Evolutionary conservation across 2,888 invertebrate genomes (phyloP).

Genomic region (Parapristionchus giblindavisi): DNA sequence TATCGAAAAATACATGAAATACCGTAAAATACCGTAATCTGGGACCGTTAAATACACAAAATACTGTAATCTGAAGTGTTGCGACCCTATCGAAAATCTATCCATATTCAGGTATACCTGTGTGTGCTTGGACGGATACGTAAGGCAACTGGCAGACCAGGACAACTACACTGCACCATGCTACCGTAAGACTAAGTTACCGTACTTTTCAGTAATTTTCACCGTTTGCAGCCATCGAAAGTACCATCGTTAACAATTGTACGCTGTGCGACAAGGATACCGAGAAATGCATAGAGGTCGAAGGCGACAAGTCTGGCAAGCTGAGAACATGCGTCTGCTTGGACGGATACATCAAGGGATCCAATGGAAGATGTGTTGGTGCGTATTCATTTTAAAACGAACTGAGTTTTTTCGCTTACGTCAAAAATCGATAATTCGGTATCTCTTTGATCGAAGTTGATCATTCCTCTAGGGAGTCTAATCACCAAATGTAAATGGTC

Average conservation of each 20-base stretch:
- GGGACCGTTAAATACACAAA: no score
- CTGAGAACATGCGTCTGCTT: conserved; percentile 28
- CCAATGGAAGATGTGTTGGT: conserved; percentile 31
- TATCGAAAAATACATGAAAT: no score
- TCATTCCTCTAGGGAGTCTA: no score
- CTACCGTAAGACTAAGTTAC: neutral
- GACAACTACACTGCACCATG: conserved; percentile 27
- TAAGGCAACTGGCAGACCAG: conserved; percentile 30
- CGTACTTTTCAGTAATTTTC: neutral
- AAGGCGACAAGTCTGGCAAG: conserved; percentile 12
- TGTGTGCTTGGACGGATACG: conserved; percentile 10
- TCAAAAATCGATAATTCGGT: no score
- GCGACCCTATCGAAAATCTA: no score
- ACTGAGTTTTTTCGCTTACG: neutral
- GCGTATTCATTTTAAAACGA: neutral
- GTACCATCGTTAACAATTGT: conserved; percentile 34
- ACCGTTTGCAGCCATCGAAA: neutral
- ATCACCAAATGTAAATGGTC: neutral
- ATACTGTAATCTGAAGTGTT: no score
- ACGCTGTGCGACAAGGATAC: conserved; percentile 32
- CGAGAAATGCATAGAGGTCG: conserved; percentile 8
- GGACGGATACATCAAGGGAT: conserved; percentile 3
- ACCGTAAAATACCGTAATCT: no score
- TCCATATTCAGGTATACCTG: no score
- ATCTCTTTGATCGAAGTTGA: no score